Evolutionary conservation across 2,113 vertebrate genomes (phyloP).

Genomic region (Phalacrocorax pelagicus): DNA sequence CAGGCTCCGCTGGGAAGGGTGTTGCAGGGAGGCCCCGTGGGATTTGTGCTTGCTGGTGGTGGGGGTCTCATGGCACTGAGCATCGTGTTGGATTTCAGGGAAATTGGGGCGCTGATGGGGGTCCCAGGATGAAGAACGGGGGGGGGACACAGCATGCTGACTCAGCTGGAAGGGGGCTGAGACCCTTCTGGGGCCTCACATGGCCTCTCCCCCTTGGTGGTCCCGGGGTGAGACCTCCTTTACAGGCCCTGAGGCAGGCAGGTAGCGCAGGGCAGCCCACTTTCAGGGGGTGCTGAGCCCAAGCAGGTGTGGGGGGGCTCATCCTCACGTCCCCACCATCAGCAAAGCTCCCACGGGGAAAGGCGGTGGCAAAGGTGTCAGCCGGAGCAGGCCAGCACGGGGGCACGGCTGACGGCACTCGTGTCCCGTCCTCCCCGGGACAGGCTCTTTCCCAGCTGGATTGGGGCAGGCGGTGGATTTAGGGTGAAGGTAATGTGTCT

Average conservation of each 20-base stretch:
- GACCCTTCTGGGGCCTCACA: background rate
- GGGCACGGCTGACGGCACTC: accelerated
- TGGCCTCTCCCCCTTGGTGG: background rate
- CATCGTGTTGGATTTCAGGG: background rate
- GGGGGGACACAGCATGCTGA: background rate
- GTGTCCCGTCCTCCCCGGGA: accelerated
- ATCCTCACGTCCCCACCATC: accelerated
- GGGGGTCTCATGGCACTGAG: background rate
- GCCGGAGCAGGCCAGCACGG: accelerated
- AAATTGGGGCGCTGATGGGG: background rate
- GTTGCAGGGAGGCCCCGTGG: too few relatives aligned
- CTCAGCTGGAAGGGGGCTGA: background rate
- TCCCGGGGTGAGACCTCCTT: background rate
- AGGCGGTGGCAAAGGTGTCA: background rate
- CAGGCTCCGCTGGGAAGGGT: too few relatives aligned
- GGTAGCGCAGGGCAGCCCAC: background rate
- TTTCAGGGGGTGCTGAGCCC: background rate
- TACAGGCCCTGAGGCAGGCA: background rate
- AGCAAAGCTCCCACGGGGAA: background rate
- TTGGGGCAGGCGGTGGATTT: background rate
- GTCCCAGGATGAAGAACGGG: accelerated
- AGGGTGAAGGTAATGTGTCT: background rate
- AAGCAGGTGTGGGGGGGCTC: background rate
- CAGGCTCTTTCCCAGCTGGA: background rate
- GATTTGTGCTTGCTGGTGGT: too few relatives aligned